Conservation (phyloP, 2,888 invertebrate genomes). For the Drosophila merina region DNA sequence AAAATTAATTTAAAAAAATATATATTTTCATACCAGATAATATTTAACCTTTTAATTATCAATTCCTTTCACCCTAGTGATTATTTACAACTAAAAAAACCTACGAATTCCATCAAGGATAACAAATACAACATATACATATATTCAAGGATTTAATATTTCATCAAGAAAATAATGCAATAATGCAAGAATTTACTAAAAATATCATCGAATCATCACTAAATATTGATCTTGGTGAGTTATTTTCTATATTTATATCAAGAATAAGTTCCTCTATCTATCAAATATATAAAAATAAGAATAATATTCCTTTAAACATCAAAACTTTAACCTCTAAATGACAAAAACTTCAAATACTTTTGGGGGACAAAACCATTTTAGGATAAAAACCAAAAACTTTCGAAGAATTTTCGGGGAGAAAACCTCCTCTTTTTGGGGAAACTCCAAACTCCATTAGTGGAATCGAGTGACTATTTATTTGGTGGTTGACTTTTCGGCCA, state of each 20-base stretch:
- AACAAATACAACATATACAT: no score
- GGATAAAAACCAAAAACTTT: neutral
- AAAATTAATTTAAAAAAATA: no score
- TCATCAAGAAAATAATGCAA: neutral
- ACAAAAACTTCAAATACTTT: no score
- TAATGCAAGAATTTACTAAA: neutral
- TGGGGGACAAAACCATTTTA: no score
- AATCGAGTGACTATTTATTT: conserved; percentile 34
- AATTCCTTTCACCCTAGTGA: no score
- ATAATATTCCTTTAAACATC: conserved; percentile 28
- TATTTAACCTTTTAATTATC: no score
- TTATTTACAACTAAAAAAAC: no score
- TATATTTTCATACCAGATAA: no score
- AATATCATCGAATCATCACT: neutral
- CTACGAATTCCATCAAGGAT: no score
- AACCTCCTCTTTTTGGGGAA: conserved; percentile 25
- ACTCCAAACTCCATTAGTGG: conserved; percentile 56
- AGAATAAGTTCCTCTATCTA: no score
- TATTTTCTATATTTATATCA: neutral
- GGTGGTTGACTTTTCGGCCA: conserved; percentile 38
- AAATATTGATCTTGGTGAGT: neutral
- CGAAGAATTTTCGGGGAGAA: neutral
- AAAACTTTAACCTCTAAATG: neutral
- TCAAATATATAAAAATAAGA: no score
- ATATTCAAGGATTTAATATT: no score